Evolutionary conservation across 2,797 vertebrate species (phyloP).

Genomic region (Champsocephalus esox): DNA sequence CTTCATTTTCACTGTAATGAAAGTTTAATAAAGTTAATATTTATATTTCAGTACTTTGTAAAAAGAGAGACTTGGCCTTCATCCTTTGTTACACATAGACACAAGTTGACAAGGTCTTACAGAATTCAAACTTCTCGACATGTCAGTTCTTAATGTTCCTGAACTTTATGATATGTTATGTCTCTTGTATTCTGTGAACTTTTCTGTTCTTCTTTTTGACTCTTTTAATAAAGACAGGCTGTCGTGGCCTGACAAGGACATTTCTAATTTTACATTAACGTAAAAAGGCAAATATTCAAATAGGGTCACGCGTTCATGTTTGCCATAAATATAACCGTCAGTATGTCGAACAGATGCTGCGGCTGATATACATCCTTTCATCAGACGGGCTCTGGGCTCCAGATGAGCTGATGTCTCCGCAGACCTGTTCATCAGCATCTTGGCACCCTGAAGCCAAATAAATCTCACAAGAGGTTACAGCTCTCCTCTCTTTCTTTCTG

Average conservation of each 20-base stretch:
- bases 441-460: no score
- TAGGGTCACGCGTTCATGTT: constrained; percentile 39
- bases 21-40: no score
- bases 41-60: constrained; percentile 9
- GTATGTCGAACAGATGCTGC: constrained; percentile 47
- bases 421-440: no score
- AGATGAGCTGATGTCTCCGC: no score
- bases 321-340: constrained; percentile 42
- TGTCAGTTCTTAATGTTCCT: neutral
- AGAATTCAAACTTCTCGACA: neutral
- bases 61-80: constrained; percentile 5
- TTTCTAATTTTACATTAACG: constrained; percentile 54
- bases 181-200: neutral
- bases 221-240: constrained; percentile 25
- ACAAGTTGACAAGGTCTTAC: neutral
- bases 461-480: no score
- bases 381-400: constrained; percentile 18
- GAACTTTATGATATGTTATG: neutral
- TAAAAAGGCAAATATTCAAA: constrained; percentile 43
- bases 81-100: neutral
- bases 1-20: no score
- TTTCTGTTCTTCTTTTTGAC: neutral
- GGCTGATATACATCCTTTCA: constrained; percentile 40
- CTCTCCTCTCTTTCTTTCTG: no score
- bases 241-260: constrained; percentile 39